A percentile compares a stretch with the other conserved stretches of the same genome.
phyloP scores from a whole-genome alignment of 2,888 invertebrate genomes.

The Eupithecia inturbata region DNA sequence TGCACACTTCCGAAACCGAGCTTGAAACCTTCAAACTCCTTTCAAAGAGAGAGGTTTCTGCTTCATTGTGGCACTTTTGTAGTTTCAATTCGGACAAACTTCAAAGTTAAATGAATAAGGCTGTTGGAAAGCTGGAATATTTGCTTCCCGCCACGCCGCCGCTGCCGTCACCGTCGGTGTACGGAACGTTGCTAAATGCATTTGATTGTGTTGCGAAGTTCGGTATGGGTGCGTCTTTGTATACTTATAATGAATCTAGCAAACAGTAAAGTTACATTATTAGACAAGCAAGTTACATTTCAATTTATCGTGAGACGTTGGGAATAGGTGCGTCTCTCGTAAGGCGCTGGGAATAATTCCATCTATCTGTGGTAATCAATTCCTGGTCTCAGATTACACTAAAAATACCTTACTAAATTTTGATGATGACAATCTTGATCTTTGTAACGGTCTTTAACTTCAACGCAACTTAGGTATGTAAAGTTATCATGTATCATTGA shows the following conservation, averaged over 20 bases:
- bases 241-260: neutral
- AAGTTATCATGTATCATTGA: neutral
- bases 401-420: neutral
- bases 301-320: neutral
- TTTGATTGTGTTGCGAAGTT: constrained; percentile 8
- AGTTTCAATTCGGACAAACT: constrained; percentile 13
- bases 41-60: neutral
- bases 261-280: neutral
- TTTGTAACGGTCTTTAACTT: neutral
- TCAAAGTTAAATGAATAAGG: constrained; percentile 26
- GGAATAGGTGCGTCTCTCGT: neutral
- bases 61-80: neutral
- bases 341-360: neutral
- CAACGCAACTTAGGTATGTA: neutral
- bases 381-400: neutral
- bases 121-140: constrained; percentile 5
- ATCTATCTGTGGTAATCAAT: neutral
- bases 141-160: neutral
- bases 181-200: constrained; percentile 18
- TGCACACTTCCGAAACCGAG: neutral
- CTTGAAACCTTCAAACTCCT: neutral
- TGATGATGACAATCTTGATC: neutral
- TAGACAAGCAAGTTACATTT: neutral
- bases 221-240: neutral
- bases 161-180: neutral